Evolutionary conservation across 2,113 vertebrate species (phyloP).

Genomic region (Phylloscopus trochilus): DNA sequence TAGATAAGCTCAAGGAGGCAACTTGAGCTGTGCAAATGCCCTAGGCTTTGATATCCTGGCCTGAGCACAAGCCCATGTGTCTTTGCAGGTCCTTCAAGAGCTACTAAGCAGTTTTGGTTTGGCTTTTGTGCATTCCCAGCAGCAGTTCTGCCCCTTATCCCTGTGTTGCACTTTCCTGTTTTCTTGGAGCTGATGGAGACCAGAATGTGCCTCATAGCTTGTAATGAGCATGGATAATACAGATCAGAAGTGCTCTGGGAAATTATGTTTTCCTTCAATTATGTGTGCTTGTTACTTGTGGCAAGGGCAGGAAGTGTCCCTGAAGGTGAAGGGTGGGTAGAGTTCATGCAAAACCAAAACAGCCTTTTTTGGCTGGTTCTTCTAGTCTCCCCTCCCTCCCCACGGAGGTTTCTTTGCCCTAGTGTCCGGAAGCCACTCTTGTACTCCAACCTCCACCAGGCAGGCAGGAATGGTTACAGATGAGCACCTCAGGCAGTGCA

Average conservation of each 20-base stretch:
- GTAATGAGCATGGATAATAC: background rate
- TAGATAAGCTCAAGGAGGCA: background rate
- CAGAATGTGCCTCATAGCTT: background rate
- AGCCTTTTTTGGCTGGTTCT: background rate
- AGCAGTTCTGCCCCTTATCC: background rate
- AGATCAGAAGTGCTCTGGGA: conserved; percentile 16
- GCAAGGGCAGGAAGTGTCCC: background rate
- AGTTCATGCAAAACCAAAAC: background rate
- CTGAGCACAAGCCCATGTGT: background rate
- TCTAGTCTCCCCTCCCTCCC: background rate
- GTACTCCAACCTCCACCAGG: background rate
- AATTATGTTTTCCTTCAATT: conserved; percentile 36
- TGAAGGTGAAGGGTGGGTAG: conserved; percentile 26
- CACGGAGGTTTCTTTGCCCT: background rate
- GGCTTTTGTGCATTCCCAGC: background rate
- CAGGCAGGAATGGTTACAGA: background rate
- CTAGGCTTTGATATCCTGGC: background rate
- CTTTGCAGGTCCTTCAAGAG: background rate
- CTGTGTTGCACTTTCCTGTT: background rate
- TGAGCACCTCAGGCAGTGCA: background rate
- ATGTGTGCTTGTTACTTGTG: conserved; percentile 34
- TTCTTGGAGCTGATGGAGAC: background rate
- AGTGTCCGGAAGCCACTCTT: background rate
- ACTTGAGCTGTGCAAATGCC: background rate
- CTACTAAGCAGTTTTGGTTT: background rate